These are phyloP conservation scores for Melolontha melolontha DNA, from an alignment of 2,888 invertebrate genomes.

Conservation along the genomic window DNA sequence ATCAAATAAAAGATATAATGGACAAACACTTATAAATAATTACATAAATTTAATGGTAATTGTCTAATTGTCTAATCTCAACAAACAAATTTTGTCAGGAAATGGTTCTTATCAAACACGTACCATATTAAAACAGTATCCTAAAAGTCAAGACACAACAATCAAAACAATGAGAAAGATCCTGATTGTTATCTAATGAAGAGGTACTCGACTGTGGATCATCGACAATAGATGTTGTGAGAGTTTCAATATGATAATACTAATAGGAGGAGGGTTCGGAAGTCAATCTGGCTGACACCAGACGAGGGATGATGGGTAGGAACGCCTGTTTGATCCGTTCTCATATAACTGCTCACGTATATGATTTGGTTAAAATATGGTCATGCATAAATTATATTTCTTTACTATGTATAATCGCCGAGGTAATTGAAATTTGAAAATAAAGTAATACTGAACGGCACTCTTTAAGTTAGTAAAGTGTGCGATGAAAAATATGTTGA, in stretches of 20 bases:
- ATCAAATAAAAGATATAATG: too few species aligned
- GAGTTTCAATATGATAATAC: constrained; percentile 6
- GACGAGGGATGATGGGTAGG: constrained; percentile 28
- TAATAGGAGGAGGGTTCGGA: constrained; percentile 27
- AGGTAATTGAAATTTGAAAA: too few species aligned
- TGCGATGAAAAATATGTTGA: too few species aligned
- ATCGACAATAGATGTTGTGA: constrained; percentile 30
- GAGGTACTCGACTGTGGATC: constrained; percentile 20
- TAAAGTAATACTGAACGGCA: too few species aligned
- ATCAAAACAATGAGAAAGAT: background rate
- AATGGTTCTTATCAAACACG: too few species aligned
- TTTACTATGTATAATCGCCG: too few species aligned
- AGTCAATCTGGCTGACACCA: constrained; percentile 16
- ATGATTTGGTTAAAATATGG: constrained; percentile 34
- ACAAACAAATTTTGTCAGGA: too few species aligned
- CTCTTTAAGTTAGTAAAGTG: too few species aligned
- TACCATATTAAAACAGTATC: too few species aligned
- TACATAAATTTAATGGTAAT: too few species aligned
- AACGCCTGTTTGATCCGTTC: constrained; percentile 33
- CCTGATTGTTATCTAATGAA: constrained; percentile 22
- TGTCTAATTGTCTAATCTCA: too few species aligned
- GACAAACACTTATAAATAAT: too few species aligned
- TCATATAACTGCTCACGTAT: constrained; percentile 32
- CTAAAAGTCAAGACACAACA: background rate
- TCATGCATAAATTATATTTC: constrained; percentile 32